These are phyloP conservation scores for Morpho deidamia DNA, from an alignment of 2,888 invertebrate species.

Conservation along the genomic window DNA sequence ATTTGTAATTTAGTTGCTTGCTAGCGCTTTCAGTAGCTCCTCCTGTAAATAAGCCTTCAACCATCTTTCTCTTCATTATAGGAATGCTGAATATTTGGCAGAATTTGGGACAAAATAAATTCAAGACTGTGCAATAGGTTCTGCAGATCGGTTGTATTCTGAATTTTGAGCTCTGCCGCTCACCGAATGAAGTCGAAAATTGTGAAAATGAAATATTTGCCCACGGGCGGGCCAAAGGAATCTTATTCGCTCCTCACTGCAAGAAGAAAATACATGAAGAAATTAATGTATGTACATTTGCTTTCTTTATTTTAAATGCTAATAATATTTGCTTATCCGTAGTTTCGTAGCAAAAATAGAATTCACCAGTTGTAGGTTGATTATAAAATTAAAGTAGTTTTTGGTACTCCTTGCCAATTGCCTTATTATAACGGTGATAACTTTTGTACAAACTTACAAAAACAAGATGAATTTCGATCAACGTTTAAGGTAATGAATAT, in stretches of 20 bases:
- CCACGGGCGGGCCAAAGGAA: constrained; percentile 77
- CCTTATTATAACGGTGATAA: background rate
- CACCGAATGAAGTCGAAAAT: constrained; percentile 73
- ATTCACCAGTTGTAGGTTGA: background rate
- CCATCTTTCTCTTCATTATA: constrained; percentile 56
- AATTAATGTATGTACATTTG: constrained; percentile 78
- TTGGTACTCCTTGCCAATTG: background rate
- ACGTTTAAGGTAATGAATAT: too few species aligned
- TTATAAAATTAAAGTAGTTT: background rate
- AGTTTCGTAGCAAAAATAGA: background rate
- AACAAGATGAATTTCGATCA: background rate
- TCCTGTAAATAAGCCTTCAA: constrained; percentile 60
- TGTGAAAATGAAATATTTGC: constrained; percentile 80
- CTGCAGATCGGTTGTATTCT: constrained; percentile 9
- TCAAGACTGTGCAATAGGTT: constrained; percentile 14
- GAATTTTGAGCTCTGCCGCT: constrained; percentile 27
- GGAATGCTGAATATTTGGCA: constrained; percentile 27
- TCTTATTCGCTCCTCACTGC: constrained; percentile 79
- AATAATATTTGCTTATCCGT: background rate
- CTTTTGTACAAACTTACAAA: background rate
- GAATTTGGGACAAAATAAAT: constrained; percentile 13
- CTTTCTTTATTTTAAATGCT: constrained; percentile 11
- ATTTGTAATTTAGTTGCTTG: constrained; percentile 19
- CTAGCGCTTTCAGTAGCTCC: constrained; percentile 12
- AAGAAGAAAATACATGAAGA: constrained; percentile 82